phyloP scores from a whole-genome alignment of 2,113 vertebrate species.

The Sinocyclocheilus anophthalmus region DNA sequence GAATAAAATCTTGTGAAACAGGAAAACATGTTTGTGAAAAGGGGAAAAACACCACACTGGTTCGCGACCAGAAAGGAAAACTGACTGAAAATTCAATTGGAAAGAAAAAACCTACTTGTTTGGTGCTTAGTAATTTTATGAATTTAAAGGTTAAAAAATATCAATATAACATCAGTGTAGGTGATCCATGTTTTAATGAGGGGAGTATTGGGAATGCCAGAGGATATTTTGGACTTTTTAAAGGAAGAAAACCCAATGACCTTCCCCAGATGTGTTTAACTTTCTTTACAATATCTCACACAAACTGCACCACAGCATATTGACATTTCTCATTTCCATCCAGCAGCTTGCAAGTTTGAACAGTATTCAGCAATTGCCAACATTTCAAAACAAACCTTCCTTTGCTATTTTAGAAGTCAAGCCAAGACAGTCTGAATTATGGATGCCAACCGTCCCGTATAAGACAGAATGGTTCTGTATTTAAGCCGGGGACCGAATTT shows the following conservation, averaged over 20 bases:
- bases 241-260: background rate
- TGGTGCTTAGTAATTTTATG: background rate
- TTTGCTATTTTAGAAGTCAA: background rate
- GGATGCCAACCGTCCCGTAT: background rate
- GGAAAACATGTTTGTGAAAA: background rate
- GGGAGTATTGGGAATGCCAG: background rate
- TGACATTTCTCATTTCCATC: slow-evolving; percentile 6
- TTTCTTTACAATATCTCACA: background rate
- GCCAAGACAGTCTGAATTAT: background rate
- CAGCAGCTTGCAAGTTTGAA: background rate
- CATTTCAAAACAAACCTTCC: slow-evolving; percentile 6
- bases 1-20: slow-evolving; percentile 19
- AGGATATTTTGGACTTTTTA: background rate
- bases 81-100: background rate
- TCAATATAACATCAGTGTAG: background rate
- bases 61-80: background rate
- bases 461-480: background rate
- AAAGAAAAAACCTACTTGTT: background rate
- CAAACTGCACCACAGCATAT: background rate
- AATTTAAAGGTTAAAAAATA: background rate
- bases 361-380: background rate
- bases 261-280: background rate
- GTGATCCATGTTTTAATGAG: background rate
- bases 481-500: background rate
- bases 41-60: background rate